Conservation (phyloP, 2,888 invertebrate species). For the Drosophila colorata region DNA sequence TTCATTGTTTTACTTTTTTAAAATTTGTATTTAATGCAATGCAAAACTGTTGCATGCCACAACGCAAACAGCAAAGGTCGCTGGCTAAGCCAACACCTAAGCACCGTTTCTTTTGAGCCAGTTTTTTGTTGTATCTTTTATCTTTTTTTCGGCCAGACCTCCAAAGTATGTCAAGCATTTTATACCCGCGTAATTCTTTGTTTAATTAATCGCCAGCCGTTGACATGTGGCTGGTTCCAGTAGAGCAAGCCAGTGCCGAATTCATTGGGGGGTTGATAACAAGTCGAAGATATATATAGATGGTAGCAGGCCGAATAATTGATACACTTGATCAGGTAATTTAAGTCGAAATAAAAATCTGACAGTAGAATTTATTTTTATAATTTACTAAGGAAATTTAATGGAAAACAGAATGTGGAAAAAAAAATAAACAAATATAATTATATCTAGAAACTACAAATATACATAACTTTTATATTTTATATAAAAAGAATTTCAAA, state of each 20-base stretch:
- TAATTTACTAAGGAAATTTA: too few species aligned
- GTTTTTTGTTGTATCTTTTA: conserved; percentile 32
- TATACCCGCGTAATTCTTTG: conserved; percentile 83
- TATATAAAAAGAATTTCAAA: too few species aligned
- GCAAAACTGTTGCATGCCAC: conserved; percentile 66
- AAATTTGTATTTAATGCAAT: conserved; percentile 62
- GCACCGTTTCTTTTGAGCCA: conserved; percentile 25
- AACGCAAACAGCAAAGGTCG: conserved; percentile 56
- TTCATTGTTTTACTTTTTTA: conserved; percentile 43
- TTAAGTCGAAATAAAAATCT: background rate
- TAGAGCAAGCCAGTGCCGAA: conserved; percentile 63
- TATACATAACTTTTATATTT: too few species aligned
- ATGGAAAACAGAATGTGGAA: too few species aligned
- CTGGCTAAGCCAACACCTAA: conserved; percentile 65
- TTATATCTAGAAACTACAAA: too few species aligned
- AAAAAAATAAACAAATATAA: too few species aligned
- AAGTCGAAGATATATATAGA: background rate
- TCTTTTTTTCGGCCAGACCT: conserved; percentile 46
- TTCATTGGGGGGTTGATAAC: conserved; percentile 72
- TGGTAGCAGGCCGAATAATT: conserved; percentile 15
- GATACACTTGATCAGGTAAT: conserved; percentile 18
- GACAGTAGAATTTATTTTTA: too few species aligned
- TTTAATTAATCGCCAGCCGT: conserved; percentile 76
- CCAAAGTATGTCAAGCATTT: conserved; percentile 83
- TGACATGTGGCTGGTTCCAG: conserved; percentile 78